A percentile compares a stretch with the other conserved stretches of the same genome.
Evolutionary conservation across 92 coral and sea anemone genomes (phyloP).

Genomic region (Umimayanthus chanpuru): DNA sequence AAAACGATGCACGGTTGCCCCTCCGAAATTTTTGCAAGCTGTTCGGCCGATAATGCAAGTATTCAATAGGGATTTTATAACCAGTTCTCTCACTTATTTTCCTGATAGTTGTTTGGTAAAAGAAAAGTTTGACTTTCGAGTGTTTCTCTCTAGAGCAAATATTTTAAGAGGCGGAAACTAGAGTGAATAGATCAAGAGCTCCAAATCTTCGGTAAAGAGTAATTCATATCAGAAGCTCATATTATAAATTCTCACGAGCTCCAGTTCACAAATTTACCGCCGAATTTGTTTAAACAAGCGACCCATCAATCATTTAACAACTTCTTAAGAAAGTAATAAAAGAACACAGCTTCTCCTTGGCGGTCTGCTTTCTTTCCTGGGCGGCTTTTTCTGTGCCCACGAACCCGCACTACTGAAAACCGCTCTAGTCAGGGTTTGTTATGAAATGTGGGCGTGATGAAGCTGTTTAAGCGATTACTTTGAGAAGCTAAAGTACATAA

Average conservation of each 20-base stretch:
- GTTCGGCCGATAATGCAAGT: not conserved
- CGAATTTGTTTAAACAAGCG: not conserved
- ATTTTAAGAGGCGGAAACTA: not conserved
- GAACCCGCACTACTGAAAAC: not conserved
- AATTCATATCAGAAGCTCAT: not conserved
- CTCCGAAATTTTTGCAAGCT: not conserved
- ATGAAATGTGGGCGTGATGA: not conserved
- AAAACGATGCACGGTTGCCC: not conserved
- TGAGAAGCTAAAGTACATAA: not conserved
- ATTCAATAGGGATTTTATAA: no score
- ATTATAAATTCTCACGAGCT: not conserved
- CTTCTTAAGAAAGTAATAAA: conserved; percentile 6
- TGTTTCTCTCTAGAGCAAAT: not conserved
- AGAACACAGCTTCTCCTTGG: not conserved
- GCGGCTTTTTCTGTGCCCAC: not conserved
- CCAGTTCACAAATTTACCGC: not conserved
- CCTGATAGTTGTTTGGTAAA: not conserved
- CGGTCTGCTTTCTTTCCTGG: not conserved
- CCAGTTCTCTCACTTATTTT: not conserved
- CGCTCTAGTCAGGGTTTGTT: not conserved
- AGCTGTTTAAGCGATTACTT: not conserved
- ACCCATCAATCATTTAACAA: conserved; percentile 11
- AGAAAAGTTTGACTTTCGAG: not conserved
- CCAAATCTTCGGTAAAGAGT: not conserved
- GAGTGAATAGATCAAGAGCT: not conserved